Evolutionary conservation across 2,888 invertebrate genomes (phyloP), one percentile per base, ranked within the genome.

Genomic region (Caenorhabditis panamensis): DNA sequence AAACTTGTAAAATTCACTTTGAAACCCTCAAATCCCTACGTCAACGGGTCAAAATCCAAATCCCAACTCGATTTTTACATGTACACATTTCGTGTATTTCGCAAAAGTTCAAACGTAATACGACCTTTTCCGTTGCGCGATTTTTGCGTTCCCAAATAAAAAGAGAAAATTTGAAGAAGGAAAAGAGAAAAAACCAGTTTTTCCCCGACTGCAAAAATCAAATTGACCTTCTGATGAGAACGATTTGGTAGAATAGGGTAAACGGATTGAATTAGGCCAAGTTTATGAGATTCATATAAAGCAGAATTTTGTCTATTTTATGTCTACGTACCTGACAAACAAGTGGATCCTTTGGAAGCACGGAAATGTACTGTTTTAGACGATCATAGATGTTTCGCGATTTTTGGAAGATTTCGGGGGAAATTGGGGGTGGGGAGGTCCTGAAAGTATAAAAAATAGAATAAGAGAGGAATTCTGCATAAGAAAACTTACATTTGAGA

Each of bases 341-440:
- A 51, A 59, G 26, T 41, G 73, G 73, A 73, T 73, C 73, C 49
- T 73, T 73, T 20, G 73, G 73, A 31, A 73, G 41, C 31, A 66
- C 73, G 41, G 13, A n/a, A 18, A 64, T 66, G 24, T 73, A 73
- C 41, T 73, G 49, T 47, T 73, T 73, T 24, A 73, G 49, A 41
- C 64, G 73, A 59, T 73, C 63, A 22, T 66, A 73, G 22, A 73
- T 24, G 16, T 63, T 16, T 49, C 11, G 20, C 18, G 20, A 20
- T 18, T 49, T 59, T n/a, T n/a, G n/a, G 13, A 20, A 22, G 22
- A n/a, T 51, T 16, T 3, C 28, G 28, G 26, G 71, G n/a, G n/a
- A n/a, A n/a, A 47, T 47, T 44, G 72, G 54, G 28, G 64, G 72
- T 13, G 72, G 58, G 16, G 72, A 64, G 2, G 47, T 64, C 41